Evolutionary conservation across 2,113 vertebrate species (phyloP), one percentile per base, ranked within the genome.

Genomic region (Hydrochoerus hydrochaeris): DNA sequence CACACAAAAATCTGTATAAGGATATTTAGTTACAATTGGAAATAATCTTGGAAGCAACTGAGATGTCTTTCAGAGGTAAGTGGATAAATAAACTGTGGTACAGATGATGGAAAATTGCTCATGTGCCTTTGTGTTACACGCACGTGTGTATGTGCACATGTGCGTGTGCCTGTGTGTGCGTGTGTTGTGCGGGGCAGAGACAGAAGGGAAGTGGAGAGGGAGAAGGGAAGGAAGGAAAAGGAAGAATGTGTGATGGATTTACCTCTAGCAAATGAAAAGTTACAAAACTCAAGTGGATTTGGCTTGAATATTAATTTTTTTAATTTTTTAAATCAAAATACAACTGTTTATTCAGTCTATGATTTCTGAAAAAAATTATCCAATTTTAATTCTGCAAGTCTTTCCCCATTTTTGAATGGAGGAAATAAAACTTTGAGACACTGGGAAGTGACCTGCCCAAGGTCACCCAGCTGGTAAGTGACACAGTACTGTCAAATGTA

Each of bases 301-400:
- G 12, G 20, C 65, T 91, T 85, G 30, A 71, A 49, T 87, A 89
- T 73, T 46, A 86, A 73, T 54, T 75, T 91, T 78, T 85, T 84
- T 17, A 87, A 92, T 54, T 75, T 91, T 78, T 85, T 84, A 13
- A 87, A 92, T 17, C 9, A 96, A 87, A 94, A 69, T 71, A 6
- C 7, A 73, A 87, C n/a, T n/a, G n/a, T n/a, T 11, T 24, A 75
- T 35, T 13, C 30, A 89, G n/a, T 0, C 82, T 81, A 22, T 57
- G 32, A 77, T 26, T 63, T 77, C 30, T 38, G 28, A 54, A 75
- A 26, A 3, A 82, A 38, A 19, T 38, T 11, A 82, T 41, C 32
- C 77, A 58, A 49, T 44, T 69, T 84, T 80, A 49, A 94, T 54
- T 24, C 17, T 30, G 20, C 22, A 88, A 14, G 3, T 90, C 41